Conservation (phyloP, 2,113 vertebrate genomes). For the Petromus typicus region DNA sequence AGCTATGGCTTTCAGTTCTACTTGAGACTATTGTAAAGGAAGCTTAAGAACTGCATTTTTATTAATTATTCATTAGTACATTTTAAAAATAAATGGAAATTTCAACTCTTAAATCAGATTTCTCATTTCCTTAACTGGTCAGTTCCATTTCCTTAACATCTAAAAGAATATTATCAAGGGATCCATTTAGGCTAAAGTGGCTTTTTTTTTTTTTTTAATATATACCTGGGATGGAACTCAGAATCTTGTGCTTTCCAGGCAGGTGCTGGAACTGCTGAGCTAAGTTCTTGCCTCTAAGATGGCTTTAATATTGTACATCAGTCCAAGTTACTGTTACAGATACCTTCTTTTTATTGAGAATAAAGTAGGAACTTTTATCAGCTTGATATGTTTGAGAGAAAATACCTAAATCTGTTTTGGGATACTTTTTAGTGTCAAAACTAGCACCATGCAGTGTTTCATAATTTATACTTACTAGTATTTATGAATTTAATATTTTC, state of each 20-base stretch:
- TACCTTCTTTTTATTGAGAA: slow-evolving; percentile 54
- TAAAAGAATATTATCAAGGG: slow-evolving; percentile 62
- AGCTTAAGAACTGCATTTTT: slow-evolving; percentile 70
- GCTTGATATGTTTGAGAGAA: slow-evolving; percentile 44
- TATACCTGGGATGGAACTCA: too few relatives aligned
- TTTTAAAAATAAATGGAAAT: slow-evolving; percentile 73
- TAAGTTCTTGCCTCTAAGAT: not conserved
- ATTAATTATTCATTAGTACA: slow-evolving; percentile 81
- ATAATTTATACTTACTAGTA: slow-evolving; percentile 39
- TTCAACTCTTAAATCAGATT: slow-evolving; percentile 76
- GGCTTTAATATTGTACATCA: slow-evolving; percentile 75
- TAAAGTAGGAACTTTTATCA: slow-evolving; percentile 4
- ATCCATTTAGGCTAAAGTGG: slow-evolving; percentile 61
- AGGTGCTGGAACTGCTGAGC: too few relatives aligned
- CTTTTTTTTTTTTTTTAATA: slow-evolving; percentile 31
- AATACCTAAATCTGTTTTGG: slow-evolving; percentile 12
- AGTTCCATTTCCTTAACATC: not conserved
- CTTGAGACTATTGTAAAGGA: slow-evolving; percentile 63
- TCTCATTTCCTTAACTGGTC: slow-evolving; percentile 67
- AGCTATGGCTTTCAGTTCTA: slow-evolving; percentile 54
- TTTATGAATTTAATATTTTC: not conserved
- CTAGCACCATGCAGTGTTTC: slow-evolving; percentile 25
- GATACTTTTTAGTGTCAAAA: slow-evolving; percentile 52
- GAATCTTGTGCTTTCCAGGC: too few relatives aligned
- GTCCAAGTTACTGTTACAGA: slow-evolving; percentile 38